Evolutionary conservation across 1,140 invertebrate species (phyloP), one percentile per base, ranked within the genome.

Genomic region (Nylanderia fulva): DNA sequence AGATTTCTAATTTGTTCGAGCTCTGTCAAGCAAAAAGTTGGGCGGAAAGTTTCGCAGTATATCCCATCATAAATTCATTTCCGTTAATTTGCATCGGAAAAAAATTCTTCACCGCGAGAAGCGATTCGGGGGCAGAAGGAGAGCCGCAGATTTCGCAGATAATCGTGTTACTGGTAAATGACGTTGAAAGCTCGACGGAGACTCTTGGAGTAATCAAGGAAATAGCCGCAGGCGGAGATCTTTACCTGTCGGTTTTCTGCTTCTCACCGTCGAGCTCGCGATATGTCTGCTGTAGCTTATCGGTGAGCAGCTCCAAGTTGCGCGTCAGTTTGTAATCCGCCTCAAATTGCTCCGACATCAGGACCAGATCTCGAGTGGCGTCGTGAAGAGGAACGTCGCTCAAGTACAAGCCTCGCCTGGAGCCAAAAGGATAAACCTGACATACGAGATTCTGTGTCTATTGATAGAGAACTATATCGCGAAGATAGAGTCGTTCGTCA

Each of bases 341-440:
- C 94, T 99, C 98, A 93, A 99, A 99, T 94, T 99, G 98, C 94
- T 99, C 99, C 8, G 98, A 99, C 95, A 99, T 97, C 45, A 99
- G 95, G 13, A 99, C 98, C 86, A 99, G 95, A 95, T 99, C 99
- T 87, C 99, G 95, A 1, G 99, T 99, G 0, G 99, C 98, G 93
- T 99, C 99, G 93, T 99, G 99, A 9, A 99, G 95, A 4, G 99
- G 99, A 86, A 99, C 98, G 94, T 99, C 99, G 84, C 98, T 99
- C 82, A 99, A 97, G 91, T 97, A 99, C 2, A 99, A 95, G 5
- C 98, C 98, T 48, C 98, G 96, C 85, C 98, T 98, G 87, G 92
- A 94, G 91, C 45, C 76, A 13, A 82, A 61, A 64, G 42, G 60
- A 60, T 58, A 72, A 48, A 15, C 45, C 18, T 48, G 45, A 48